Base-by-base conservation (phyloP, 2,113 vertebrate species). In the Pseudorhombus dupliciocellatus region DNA sequence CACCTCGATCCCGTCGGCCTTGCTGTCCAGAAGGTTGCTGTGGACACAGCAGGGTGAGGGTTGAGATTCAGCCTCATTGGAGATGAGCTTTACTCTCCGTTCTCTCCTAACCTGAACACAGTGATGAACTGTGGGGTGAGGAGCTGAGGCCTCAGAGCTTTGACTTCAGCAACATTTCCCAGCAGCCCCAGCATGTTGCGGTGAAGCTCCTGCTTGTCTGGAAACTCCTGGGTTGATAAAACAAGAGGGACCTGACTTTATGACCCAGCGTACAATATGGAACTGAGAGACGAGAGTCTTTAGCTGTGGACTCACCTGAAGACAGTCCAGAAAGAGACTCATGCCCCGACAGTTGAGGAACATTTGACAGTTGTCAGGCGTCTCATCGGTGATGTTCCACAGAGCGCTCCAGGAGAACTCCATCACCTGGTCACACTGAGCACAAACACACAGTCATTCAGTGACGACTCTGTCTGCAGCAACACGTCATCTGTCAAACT, bases 371-470 rank as follows among this genome's bases (percentile, higher is more conserved):
- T 99, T 99, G 91, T 98, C 97, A 0, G 98, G 97, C 0, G 98
- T 99, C 91, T 99, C 98, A 0, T 99, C 98, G 0, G 98, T 99
- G 89, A 99, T 99, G 89, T 99, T 99, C 98, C 98, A 99, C 60
- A 99, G 92, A 5, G 98, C 98, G 0, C 98, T 99, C 98, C 98
- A 99, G 70, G 98, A 98, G 77, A 98, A 99, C 92, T 99, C 98
- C 98, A 99, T 99, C 84, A 99, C 98, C 90, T 98, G 97, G 83
- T 99, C 98, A 40, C 98, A 99, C 98, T 99, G 68, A 0, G 31
- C 2, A 4, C 7, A 75, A 58, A 70, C 44, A 77, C 26, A 76
- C 22, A 74, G n/a, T n/a, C n/a, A n/a, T n/a, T n/a, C n/a, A n/a
- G n/a, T n/a, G n/a, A n/a, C n/a, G n/a, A n/a, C n/a, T n/a, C n/a